phyloP scores from a whole-genome alignment of 2,113 vertebrate species.

The Sphaerodactylus townsendi region DNA sequence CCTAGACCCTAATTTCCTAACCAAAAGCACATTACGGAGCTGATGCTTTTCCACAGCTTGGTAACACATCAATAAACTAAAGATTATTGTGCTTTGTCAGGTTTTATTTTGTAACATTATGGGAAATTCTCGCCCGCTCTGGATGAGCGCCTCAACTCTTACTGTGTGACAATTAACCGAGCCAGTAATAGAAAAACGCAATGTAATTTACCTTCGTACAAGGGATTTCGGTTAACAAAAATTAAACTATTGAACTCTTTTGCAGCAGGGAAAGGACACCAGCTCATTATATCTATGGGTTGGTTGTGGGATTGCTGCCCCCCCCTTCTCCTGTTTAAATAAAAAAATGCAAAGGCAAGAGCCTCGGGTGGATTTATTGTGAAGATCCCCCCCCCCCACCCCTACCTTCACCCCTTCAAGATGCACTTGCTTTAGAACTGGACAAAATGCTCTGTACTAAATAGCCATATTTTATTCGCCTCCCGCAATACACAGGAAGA shows the following conservation, averaged over 20 bases:
- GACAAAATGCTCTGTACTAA: conserved; percentile 74
- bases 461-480: conserved; percentile 62
- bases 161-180: conserved; percentile 88
- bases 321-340: conserved; percentile 63
- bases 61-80: conserved; percentile 84
- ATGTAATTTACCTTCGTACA: conserved; percentile 87
- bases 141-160: conserved; percentile 86
- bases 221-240: conserved; percentile 86
- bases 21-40: conserved; percentile 79
- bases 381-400: conserved; percentile 65
- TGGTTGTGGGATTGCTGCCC: background rate
- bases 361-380: conserved; percentile 76
- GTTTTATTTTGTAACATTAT: conserved; percentile 88
- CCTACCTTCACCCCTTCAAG: conserved; percentile 43
- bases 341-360: conserved; percentile 65
- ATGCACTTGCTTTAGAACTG: conserved; percentile 77
- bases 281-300: conserved; percentile 68
- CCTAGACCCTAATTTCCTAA: conserved; percentile 77
- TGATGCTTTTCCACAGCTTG: conserved; percentile 75
- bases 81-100: conserved; percentile 89
- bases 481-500: conserved; percentile 62
- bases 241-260: conserved; percentile 88
- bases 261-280: conserved; percentile 75
- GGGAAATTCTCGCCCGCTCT: conserved; percentile 83
- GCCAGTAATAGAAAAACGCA: conserved; percentile 84